Percentiles rank a stretch among this genome's conserved stretches.
These are phyloP conservation scores for Bubo blakistoni DNA, from an alignment of 2,113 vertebrate species.

Conservation along the genomic window DNA sequence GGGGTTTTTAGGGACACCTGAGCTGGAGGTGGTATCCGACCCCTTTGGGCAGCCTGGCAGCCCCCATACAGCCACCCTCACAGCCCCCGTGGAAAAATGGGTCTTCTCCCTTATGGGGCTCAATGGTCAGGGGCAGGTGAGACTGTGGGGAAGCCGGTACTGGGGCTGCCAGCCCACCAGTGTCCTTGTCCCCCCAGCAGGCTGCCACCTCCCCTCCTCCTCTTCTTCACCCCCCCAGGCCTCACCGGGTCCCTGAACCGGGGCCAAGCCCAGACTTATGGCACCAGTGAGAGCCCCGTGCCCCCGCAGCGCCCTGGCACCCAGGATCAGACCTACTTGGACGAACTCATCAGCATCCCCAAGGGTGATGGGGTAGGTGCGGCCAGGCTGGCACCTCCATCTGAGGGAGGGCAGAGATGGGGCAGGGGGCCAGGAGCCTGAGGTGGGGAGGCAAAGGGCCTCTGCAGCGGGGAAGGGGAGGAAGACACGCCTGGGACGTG, in stretches of 20 bases:
- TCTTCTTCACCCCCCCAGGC: neutral
- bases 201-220: neutral
- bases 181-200: rapidly evolving
- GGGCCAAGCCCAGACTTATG: neutral
- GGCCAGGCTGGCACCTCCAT: neutral
- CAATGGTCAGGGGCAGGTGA: neutral
- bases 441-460: neutral
- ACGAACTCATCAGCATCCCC: conserved; percentile 42
- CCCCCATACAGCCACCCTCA: neutral
- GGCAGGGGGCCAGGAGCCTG: neutral
- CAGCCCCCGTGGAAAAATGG: rapidly evolving
- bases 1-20: neutral
- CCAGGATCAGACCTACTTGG: neutral
- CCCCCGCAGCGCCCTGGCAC: rapidly evolving
- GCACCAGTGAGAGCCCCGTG: rapidly evolving
- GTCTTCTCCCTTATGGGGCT: neutral
- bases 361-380: neutral
- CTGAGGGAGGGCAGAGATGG: neutral
- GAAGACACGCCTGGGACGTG: neutral
- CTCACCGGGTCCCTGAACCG: neutral
- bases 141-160: neutral
- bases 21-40: neutral
- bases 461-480: too few relatives aligned
- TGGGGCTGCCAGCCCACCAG: neutral
- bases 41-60: neutral